Evolutionary conservation across 1,140 invertebrate species (phyloP), one percentile per base, ranked within the genome.

Genomic region (Cydia fagiglandana): DNA sequence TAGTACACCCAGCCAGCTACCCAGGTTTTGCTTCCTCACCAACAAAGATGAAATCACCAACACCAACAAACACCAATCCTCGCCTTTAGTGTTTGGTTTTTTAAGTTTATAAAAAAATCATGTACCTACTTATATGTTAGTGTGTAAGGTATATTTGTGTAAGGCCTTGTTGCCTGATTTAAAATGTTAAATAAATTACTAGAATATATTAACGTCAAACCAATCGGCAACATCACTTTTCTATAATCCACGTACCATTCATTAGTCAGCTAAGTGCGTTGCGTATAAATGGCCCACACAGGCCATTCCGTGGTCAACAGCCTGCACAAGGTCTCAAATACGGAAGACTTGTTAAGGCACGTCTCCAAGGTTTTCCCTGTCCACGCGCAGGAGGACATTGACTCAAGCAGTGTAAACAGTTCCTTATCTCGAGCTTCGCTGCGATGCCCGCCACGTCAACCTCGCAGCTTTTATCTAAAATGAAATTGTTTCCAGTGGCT

Each of bases 391-490:
- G 84, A 91, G 91, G 91, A 90, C 91, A 90, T 93, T 93, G 90
- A 93, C 91, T 88, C 85, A 90, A 88, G 86, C 83, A 90, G 88
- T 90, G 91, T 91, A 93, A 91, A 91, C 90, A 93, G 86, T 91
- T 91, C 89, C 91, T 93, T 93, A 93, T 93, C 91, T 90, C 83
- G 79, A 86, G 85, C 85, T 87, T 87, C 76, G 81, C 78, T 83
- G 82, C 86, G 83, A 80, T 83, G 78, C 81, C 79, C 83, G 78
- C 76, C 78, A 83, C 86, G 84, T 86, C 83, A 88, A 82, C 82
- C 83, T 82, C 82, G 83, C 88, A 90, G 90, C 89, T 89, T 92
- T 91, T 91, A 91, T 91, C 88, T 92, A 86, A 83, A 78, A 86
- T 80, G 80, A 85, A 86, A 89, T 86, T 90, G 86, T 88, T 82